Percentiles rank a stretch among this genome's conserved stretches.
Evolutionary conservation across 2,113 vertebrate species (phyloP).

Genomic region (Petrocephalus microphthalmus): DNA sequence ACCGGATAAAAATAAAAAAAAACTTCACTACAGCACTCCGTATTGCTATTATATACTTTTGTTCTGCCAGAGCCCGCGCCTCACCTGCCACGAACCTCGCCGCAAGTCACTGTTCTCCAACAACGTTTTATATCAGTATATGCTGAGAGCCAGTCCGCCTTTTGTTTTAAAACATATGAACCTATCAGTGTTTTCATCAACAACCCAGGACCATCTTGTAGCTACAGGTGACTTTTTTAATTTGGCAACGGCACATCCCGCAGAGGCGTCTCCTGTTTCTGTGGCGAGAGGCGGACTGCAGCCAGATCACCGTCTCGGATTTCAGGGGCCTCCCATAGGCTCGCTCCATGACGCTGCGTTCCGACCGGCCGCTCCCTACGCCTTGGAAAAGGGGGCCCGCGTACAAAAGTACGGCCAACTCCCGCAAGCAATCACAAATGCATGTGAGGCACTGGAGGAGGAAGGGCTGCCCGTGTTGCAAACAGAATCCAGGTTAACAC

Average conservation of each 20-base stretch:
- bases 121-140: background rate
- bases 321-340: constrained; percentile 51
- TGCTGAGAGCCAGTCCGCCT: background rate
- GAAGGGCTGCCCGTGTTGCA: background rate
- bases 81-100: too few species aligned
- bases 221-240: background rate
- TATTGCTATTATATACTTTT: too few species aligned
- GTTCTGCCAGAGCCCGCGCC: too few species aligned
- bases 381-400: constrained; percentile 20
- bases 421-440: constrained; percentile 20
- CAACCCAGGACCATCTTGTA: background rate
- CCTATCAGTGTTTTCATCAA: background rate
- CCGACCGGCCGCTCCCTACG: constrained; percentile 47
- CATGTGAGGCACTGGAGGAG: background rate
- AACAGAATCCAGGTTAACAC: background rate
- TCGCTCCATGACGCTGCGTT: constrained; percentile 18
- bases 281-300: background rate
- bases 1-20: too few species aligned
- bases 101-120: background rate
- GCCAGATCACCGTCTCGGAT: constrained; percentile 27
- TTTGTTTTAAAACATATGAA: background rate
- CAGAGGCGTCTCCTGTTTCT: background rate
- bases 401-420: constrained; percentile 40
- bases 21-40: too few species aligned
- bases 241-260: background rate